phyloP scores from a whole-genome alignment of 2,797 vertebrate species.

The Rhinella marina region DNA sequence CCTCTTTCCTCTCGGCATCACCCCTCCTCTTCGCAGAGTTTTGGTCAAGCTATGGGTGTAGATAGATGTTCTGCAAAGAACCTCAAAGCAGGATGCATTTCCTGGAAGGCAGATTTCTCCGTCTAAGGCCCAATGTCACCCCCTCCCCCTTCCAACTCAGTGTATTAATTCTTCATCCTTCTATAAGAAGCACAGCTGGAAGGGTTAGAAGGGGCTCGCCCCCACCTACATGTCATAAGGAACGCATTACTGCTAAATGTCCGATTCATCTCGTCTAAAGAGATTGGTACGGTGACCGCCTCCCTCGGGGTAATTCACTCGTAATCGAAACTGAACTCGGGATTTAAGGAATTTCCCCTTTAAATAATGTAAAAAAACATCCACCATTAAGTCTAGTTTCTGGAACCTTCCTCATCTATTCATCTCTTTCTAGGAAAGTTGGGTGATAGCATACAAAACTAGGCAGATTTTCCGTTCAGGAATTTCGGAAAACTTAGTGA shows the following conservation, averaged over 20 bases:
- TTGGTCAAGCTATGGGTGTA: slow-evolving; percentile 78
- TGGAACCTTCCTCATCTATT: too few species aligned
- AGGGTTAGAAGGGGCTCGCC: not conserved
- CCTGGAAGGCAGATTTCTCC: slow-evolving; percentile 88
- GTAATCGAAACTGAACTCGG: not conserved
- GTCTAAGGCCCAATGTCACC: slow-evolving; percentile 48
- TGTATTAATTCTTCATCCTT: slow-evolving; percentile 3
- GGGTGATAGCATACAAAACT: too few species aligned
- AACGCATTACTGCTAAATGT: slow-evolving; percentile 11
- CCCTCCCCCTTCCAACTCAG: not conserved
- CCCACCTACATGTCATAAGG: not conserved
- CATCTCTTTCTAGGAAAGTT: too few species aligned
- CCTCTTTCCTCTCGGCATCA: not conserved
- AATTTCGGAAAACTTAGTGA: too few species aligned
- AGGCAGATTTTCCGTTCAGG: too few species aligned
- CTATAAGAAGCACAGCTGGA: slow-evolving; percentile 18
- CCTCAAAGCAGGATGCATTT: slow-evolving; percentile 93
- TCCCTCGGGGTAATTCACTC: not conserved
- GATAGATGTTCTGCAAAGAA: slow-evolving; percentile 78
- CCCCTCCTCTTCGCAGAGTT: slow-evolving; percentile 25
- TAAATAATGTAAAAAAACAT: not conserved
- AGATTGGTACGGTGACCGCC: not conserved
- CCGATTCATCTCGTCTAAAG: not conserved
- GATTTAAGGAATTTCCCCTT: not conserved
- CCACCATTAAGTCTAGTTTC: not conserved